Conservation (phyloP, 2,113 vertebrate genomes). For the Phasianus colchicus region DNA sequence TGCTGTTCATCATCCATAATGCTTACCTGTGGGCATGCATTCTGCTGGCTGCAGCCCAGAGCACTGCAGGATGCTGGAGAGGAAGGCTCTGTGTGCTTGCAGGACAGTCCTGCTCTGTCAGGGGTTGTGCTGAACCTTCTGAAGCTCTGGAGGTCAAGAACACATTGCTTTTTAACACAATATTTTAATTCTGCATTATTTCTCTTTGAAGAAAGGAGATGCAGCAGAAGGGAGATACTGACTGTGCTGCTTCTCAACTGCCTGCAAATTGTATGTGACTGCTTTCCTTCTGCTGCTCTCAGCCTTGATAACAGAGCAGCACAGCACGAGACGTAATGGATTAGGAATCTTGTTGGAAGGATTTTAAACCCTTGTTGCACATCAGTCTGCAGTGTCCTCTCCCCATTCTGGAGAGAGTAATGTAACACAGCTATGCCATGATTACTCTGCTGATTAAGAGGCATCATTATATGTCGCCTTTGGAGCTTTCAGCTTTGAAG, state of each 20-base stretch:
- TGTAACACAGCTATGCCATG: slow-evolving; percentile 6
- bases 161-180: rapidly evolving
- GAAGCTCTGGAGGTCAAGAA: not conserved
- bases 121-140: not conserved
- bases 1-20: rapidly evolving
- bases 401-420: slow-evolving; percentile 2
- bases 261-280: rapidly evolving
- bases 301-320: rapidly evolving
- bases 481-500: slow-evolving; percentile 41
- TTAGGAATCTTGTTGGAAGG: not conserved
- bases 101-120: not conserved
- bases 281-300: not conserved
- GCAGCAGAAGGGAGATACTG: not conserved
- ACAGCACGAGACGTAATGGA: not conserved
- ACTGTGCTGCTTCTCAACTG: rapidly evolving
- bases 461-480: slow-evolving; percentile 7
- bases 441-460: slow-evolving; percentile 41
- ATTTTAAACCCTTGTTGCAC: not conserved
- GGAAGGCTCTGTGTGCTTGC: rapidly evolving
- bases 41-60: not conserved
- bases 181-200: rapidly evolving
- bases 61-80: not conserved
- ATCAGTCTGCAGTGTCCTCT: not conserved
- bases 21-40: rapidly evolving
- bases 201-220: not conserved